These are phyloP conservation scores for Sphyrna mokarran DNA, from an alignment of 2,113 vertebrate genomes.

Conservation along the genomic window DNA sequence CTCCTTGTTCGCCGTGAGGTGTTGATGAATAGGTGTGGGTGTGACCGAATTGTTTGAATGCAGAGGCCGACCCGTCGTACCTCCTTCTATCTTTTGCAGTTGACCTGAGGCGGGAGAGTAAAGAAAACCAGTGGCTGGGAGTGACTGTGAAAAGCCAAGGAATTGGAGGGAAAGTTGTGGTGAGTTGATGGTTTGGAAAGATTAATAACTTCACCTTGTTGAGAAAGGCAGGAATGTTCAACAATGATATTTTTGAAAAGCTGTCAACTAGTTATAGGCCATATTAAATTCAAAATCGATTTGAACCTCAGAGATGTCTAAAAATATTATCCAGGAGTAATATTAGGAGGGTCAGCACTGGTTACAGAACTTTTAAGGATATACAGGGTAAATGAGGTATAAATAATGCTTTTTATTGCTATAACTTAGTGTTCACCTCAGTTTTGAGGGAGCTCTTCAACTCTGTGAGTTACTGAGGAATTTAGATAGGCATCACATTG, in stretches of 20 bases:
- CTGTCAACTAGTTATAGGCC: not conserved
- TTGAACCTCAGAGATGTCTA: not conserved
- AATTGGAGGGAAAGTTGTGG: conserved; percentile 85
- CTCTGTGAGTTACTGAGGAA: not conserved
- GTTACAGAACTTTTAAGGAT: not conserved
- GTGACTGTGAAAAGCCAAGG: conserved; percentile 88
- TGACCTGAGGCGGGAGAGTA: conserved; percentile 70
- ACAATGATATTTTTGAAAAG: not conserved
- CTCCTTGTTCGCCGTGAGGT: not conserved
- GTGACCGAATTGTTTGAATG: not conserved
- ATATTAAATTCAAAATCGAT: conserved; percentile 1
- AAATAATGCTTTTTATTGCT: not conserved
- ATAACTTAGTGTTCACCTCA: not conserved
- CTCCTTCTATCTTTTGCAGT: conserved; percentile 50
- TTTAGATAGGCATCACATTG: not conserved
- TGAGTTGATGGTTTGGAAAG: conserved; percentile 54
- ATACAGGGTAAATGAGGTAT: not conserved
- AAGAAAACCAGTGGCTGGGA: conserved; percentile 92
- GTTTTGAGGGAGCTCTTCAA: not conserved
- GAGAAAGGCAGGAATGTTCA: not conserved
- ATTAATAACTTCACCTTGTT: not conserved
- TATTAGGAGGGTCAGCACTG: not conserved
- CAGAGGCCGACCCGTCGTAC: too few relatives aligned
- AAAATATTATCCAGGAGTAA: not conserved
- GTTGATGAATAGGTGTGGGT: not conserved